Evolutionary conservation across 2,113 vertebrate species (phyloP).

Genomic region (Camelus dromedarius): DNA sequence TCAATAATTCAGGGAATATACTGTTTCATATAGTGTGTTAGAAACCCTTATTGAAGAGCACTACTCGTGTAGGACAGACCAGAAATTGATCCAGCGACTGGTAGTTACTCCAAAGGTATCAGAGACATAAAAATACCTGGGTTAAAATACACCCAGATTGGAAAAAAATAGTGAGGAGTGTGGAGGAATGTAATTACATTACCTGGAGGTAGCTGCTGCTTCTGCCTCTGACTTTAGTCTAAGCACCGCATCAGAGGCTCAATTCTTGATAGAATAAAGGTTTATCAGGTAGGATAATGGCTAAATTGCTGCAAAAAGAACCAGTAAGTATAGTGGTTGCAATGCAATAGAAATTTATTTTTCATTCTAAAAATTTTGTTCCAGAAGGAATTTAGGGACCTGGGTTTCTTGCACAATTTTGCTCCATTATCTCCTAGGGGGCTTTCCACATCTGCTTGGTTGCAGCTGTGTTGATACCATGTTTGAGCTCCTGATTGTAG

Average conservation of each 20-base stretch:
- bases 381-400: neutral
- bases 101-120: neutral
- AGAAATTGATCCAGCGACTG: neutral
- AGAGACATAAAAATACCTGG: neutral
- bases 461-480: neutral
- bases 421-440: neutral
- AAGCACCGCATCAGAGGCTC: neutral
- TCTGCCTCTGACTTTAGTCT: neutral
- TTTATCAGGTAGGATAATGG: neutral
- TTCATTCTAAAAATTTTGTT: constrained; percentile 2
- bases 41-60: neutral
- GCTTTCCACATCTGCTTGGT: neutral
- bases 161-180: neutral
- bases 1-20: neutral
- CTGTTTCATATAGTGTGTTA: neutral
- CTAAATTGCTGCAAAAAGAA: neutral
- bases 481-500: neutral
- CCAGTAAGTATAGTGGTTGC: neutral
- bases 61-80: neutral
- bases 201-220: neutral
- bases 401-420: neutral
- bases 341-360: neutral
- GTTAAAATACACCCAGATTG: neutral
- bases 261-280: neutral
- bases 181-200: neutral